Conservation (phyloP, 2,888 invertebrate species). For the Horisme vitalbata region DNA sequence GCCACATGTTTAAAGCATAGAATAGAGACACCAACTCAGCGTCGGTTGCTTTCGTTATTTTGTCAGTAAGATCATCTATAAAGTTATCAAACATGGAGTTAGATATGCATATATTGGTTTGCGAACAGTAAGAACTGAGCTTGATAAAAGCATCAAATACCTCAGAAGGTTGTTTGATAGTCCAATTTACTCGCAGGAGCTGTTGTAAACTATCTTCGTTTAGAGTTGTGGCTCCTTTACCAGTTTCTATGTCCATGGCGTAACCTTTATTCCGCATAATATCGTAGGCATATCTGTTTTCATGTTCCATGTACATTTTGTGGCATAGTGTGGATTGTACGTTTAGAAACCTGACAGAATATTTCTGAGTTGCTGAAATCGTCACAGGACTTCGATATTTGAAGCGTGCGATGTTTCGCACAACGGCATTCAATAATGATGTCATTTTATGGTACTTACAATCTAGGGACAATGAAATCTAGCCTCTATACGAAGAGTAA, state of each 20-base stretch:
- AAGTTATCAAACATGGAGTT: constrained; percentile 64
- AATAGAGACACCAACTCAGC: constrained; percentile 82
- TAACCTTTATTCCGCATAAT: constrained; percentile 66
- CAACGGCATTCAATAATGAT: constrained; percentile 19
- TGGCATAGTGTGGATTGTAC: constrained; percentile 37
- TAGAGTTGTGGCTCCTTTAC: constrained; percentile 24
- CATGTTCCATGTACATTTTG: constrained; percentile 68
- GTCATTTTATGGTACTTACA: too few species aligned
- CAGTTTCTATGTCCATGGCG: constrained; percentile 42
- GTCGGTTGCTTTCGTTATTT: constrained; percentile 79
- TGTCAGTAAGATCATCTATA: constrained; percentile 73
- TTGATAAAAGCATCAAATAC: constrained; percentile 56
- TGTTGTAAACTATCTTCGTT: constrained; percentile 47
- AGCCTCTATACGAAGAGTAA: too few species aligned
- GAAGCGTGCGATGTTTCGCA: constrained; percentile 30
- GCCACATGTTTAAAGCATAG: constrained; percentile 75
- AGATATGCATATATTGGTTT: constrained; percentile 60
- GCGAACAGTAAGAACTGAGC: constrained; percentile 57
- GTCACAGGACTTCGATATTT: constrained; percentile 25
- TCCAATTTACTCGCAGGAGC: constrained; percentile 52
- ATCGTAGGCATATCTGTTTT: constrained; percentile 68
- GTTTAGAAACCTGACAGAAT: constrained; percentile 42
- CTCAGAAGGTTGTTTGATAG: constrained; percentile 45
- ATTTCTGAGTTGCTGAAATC: constrained; percentile 26
- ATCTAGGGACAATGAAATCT: too few species aligned